A percentile compares a stretch with the other conserved stretches of the same genome.
phyloP scores from a whole-genome alignment of 2,888 invertebrate species.

The Pseudococcus viburni region DNA sequence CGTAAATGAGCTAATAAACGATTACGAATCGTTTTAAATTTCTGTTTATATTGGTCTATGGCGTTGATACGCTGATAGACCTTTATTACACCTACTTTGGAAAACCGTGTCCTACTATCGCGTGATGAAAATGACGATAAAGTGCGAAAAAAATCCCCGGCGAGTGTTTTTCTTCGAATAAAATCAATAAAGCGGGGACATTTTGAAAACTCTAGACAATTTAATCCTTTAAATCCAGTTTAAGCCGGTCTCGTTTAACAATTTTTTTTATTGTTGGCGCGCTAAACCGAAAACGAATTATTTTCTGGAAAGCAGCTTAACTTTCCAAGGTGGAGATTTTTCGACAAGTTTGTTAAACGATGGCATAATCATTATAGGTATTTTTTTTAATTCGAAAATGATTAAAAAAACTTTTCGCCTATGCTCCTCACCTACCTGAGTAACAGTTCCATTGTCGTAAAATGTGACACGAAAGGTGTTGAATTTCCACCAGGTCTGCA shows the following conservation, averaged over 20 bases:
- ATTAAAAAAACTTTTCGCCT: background rate
- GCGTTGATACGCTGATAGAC: background rate
- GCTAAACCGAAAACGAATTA: slow-evolving; percentile 26
- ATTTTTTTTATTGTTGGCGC: slow-evolving; percentile 5
- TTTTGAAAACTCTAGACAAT: slow-evolving; percentile 3
- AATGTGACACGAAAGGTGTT: background rate
- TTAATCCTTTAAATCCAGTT: slow-evolving; percentile 42
- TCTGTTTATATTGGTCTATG: background rate
- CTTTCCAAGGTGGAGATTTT: background rate
- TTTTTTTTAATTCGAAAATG: slow-evolving; percentile 10
- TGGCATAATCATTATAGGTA: background rate
- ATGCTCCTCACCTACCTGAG: background rate
- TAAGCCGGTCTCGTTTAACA: slow-evolving; percentile 36
- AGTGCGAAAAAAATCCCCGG: background rate
- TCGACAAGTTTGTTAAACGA: slow-evolving; percentile 13
- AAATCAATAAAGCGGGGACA: slow-evolving; percentile 7
- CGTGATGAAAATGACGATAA: no score
- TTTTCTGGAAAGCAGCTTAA: slow-evolving; percentile 30
- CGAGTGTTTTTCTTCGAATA: slow-evolving; percentile 20
- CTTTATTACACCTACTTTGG: background rate
- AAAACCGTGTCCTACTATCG: no score
- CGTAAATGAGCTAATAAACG: background rate
- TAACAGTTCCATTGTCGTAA: background rate
- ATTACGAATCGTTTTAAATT: background rate
- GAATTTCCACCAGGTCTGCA: background rate